A percentile compares a stretch with the other conserved stretches of the same genome.
phyloP scores from a whole-genome alignment of 2,113 vertebrate species.

The Ceuthmochares aereus region DNA sequence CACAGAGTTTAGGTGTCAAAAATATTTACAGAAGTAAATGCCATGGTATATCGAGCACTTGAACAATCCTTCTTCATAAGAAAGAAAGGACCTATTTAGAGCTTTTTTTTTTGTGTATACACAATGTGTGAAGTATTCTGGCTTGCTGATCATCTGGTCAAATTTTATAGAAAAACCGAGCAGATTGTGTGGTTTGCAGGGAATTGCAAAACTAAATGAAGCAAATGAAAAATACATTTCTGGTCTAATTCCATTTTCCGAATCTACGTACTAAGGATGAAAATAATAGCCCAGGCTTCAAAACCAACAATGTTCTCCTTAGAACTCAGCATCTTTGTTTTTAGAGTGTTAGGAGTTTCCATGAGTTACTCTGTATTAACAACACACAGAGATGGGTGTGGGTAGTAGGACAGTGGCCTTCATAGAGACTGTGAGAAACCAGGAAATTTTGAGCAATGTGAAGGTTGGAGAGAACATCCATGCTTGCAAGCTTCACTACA shows the following conservation, averaged over 20 bases:
- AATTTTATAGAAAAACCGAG: neutral
- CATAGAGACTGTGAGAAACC: neutral
- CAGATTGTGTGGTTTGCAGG: constrained; percentile 42
- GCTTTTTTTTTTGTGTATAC: neutral
- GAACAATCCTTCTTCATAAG: neutral
- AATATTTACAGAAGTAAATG: neutral
- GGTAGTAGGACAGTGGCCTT: neutral
- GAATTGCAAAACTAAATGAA: constrained; percentile 49
- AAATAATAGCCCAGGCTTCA: constrained; percentile 15
- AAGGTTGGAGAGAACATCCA: neutral
- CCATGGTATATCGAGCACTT: neutral
- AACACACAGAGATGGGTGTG: neutral
- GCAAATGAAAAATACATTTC: constrained; percentile 35
- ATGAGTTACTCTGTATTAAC: neutral
- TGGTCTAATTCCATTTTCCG: constrained; percentile 32
- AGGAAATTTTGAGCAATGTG: neutral
- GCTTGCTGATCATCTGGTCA: constrained; percentile 14
- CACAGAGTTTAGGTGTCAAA: neutral
- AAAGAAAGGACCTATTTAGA: neutral
- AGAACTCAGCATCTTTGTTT: constrained; percentile 4
- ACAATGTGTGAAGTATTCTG: constrained; percentile 20
- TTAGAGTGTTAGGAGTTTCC: neutral
- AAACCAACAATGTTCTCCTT: neutral
- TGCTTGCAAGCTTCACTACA: neutral
- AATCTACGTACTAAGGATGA: neutral